Evolutionary conservation across 2,797 vertebrate genomes (phyloP), one percentile per base, ranked within the genome.

Genomic region (Pantherophis vulpinus): DNA sequence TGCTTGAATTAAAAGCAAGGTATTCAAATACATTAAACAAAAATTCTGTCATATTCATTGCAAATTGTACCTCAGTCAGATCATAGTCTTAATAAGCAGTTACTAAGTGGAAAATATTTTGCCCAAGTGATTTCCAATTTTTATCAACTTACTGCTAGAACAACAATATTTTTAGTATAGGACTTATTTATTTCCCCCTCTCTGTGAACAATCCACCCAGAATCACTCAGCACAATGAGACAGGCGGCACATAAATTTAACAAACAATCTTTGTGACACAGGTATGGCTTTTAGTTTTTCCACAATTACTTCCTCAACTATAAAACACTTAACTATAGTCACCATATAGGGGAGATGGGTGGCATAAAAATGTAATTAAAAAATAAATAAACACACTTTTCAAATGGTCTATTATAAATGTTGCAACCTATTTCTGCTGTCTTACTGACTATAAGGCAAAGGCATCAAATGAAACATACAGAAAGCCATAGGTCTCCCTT

Each of bases 1-100:
- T 88, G 90, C 51, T 91, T 66, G 63, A n/a, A 88, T 88, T 60
- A 88, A 91, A 79, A 88, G 86, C 42, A 88, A 32, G 23, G 56
- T 79, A 66, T 93, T 88, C 12, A n/a, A 86, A 59, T 51, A 23
- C 27, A 51, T 58, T 18, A 37, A 74, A 74, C 25, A 12, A 23
- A 42, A 91, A 87, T 63, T 66, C 1, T 23, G 18, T 51, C 2
- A 6, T 25, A 63, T 16, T 88, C 87, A 88, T 79, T 79, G 42
- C 63, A 93, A 88, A 88, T 60, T 60, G 63, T 0, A 37, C 1
- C 29, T 55, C 37, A 88, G 74, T 88, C 25, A 79, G 12, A 87
- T 70, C 32, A 20, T 87, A 47, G 25, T 63, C 29, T 74, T 60
- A 90, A 56, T 60, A 23, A 29, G 27, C 42, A 86, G 56, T 79